A percentile compares a stretch with the other conserved stretches of the same genome.
phyloP scores from a whole-genome alignment of 2,113 vertebrate genomes.

The Elephantulus edwardii region DNA sequence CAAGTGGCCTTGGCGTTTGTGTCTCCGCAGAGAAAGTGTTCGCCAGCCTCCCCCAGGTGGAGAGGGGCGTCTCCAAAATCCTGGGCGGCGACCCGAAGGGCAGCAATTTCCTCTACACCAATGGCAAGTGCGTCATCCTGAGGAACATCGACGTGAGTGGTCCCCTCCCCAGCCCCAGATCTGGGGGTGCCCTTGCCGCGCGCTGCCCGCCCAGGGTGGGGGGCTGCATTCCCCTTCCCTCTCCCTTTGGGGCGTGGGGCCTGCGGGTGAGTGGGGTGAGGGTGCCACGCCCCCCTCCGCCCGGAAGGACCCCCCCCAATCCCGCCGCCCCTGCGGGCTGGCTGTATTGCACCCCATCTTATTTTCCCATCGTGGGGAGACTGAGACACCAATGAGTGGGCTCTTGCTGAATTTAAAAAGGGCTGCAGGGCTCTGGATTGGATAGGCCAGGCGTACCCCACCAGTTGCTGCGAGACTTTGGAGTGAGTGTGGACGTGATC shows the following conservation, averaged over 20 bases:
- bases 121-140: conserved; percentile 96
- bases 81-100: conserved; percentile 96
- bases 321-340: neutral
- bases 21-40: conserved; percentile 90
- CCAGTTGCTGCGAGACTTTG: neutral
- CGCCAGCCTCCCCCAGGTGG: conserved; percentile 96
- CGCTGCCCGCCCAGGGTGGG: no score
- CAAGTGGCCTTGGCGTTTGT: neutral
- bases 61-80: conserved; percentile 95
- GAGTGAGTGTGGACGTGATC: neutral
- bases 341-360: neutral
- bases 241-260: neutral
- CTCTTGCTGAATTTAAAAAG: fast-evolving
- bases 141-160: conserved; percentile 94
- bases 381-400: neutral
- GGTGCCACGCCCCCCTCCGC: conserved; percentile 48
- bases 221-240: neutral
- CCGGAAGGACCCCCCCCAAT: neutral
- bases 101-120: conserved; percentile 96
- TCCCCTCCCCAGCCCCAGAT: neutral
- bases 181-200: neutral
- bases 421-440: neutral
- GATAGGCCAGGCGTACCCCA: neutral
- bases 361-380: neutral
- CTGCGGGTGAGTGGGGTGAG: neutral